Evolutionary conservation across 2,113 vertebrate genomes (phyloP).

Genomic region (Egretta garzetta): DNA sequence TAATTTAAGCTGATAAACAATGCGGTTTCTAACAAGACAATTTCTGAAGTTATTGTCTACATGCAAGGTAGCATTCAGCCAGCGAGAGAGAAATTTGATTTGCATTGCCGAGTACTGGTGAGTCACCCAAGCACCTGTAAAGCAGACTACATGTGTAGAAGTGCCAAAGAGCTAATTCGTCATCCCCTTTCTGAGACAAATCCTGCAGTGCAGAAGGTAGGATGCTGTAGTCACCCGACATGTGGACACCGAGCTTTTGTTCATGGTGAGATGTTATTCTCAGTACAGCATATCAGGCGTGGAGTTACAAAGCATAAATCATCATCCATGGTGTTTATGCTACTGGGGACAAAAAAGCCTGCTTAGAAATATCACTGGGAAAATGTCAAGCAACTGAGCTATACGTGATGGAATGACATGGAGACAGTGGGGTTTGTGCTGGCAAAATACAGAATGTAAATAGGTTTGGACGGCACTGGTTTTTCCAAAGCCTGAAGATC

Average conservation of each 20-base stretch:
- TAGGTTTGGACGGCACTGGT: neutral
- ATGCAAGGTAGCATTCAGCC: neutral
- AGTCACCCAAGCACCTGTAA: neutral
- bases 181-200: neutral
- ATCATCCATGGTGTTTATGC: neutral
- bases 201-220: neutral
- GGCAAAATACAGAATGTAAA: neutral
- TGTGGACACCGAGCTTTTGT: neutral
- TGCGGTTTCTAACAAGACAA: neutral
- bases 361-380: neutral
- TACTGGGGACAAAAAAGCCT: constrained; percentile 9
- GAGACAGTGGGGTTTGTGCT: neutral
- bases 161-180: neutral
- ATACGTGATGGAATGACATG: neutral
- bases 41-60: neutral
- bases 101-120: neutral
- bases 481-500: neutral
- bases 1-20: neutral
- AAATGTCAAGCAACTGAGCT: constrained; percentile 9
- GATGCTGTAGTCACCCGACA: neutral
- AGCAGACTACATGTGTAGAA: neutral
- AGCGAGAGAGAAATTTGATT: neutral
- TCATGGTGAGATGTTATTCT: neutral
- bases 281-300: neutral
- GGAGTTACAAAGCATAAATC: neutral